These are phyloP conservation scores for Pseudochirops cupreus DNA, from an alignment of 2,797 vertebrate genomes.

Conservation along the genomic window DNA sequence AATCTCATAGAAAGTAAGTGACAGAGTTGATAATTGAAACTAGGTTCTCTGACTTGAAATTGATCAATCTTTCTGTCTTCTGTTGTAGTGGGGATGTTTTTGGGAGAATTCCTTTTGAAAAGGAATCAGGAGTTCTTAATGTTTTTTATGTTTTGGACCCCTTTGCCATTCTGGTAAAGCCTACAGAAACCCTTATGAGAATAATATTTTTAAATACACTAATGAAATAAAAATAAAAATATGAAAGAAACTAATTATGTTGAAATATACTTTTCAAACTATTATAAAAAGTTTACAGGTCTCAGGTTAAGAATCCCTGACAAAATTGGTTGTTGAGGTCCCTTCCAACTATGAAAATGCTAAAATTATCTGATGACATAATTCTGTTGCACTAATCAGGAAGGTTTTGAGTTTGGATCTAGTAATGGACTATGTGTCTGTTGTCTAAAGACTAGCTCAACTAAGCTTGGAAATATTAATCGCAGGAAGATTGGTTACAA, in stretches of 20 bases:
- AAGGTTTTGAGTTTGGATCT: not conserved
- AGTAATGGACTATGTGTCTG: not conserved
- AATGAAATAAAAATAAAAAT: not conserved
- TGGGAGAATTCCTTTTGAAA: not conserved
- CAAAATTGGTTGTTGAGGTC: not conserved
- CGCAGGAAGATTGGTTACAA: not conserved
- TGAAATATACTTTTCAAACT: not conserved
- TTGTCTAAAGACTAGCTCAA: not conserved
- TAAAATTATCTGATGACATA: not conserved
- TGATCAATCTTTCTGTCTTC: not conserved
- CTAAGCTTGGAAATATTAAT: not conserved
- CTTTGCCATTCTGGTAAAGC: not conserved
- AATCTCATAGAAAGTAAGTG: not conserved
- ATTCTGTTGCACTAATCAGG: not conserved
- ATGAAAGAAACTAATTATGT: not conserved
- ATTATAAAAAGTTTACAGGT: not conserved
- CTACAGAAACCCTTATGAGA: not conserved
- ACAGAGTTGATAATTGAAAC: not conserved
- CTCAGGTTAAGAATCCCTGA: not conserved
- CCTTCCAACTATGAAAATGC: not conserved
- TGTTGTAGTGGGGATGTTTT: not conserved
- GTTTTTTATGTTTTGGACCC: not conserved
- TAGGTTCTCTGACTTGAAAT: not conserved
- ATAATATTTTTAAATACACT: not conserved
- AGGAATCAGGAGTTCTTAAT: not conserved